phyloP scores from a whole-genome alignment of 2,113 vertebrate genomes.

The Rana temporaria region DNA sequence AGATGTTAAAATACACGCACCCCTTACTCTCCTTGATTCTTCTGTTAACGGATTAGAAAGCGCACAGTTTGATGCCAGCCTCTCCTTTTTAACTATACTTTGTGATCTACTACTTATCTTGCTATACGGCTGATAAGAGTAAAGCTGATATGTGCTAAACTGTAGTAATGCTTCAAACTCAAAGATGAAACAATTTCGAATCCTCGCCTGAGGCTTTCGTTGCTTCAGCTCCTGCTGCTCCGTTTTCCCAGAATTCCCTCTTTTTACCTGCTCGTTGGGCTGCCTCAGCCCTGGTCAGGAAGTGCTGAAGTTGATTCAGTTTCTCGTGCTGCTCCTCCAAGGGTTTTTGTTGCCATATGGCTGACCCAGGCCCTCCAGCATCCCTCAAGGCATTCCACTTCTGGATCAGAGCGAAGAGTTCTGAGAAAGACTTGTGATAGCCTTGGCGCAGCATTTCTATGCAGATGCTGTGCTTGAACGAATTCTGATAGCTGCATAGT shows the following conservation, averaged over 20 bases:
- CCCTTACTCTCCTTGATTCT: constrained; percentile 51
- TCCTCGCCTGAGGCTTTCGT: constrained; percentile 65
- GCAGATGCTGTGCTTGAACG: constrained; percentile 86
- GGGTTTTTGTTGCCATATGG: constrained; percentile 88
- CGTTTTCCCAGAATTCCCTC: constrained; percentile 64
- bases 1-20: constrained; percentile 46
- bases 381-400: constrained; percentile 81
- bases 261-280: constrained; percentile 80
- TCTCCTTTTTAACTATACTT: constrained; percentile 49
- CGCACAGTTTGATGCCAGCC: constrained; percentile 50
- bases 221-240: constrained; percentile 64
- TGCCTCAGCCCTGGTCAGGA: constrained; percentile 83
- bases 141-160: constrained; percentile 64
- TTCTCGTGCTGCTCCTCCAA: constrained; percentile 84
- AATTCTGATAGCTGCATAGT: constrained; percentile 79
- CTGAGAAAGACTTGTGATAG: constrained; percentile 81
- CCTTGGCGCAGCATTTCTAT: constrained; percentile 83
- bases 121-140: constrained; percentile 61
- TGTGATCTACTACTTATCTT: constrained; percentile 53
- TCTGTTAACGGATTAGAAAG: constrained; percentile 48
- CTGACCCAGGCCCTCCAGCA: constrained; percentile 84
- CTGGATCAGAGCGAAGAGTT: constrained; percentile 82
- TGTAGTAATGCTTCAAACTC: constrained; percentile 67
- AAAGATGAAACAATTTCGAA: constrained; percentile 65
- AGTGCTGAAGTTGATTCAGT: constrained; percentile 84